phyloP scores from a whole-genome alignment of 2,888 invertebrate species.

The Rhagonycha lutea region DNA sequence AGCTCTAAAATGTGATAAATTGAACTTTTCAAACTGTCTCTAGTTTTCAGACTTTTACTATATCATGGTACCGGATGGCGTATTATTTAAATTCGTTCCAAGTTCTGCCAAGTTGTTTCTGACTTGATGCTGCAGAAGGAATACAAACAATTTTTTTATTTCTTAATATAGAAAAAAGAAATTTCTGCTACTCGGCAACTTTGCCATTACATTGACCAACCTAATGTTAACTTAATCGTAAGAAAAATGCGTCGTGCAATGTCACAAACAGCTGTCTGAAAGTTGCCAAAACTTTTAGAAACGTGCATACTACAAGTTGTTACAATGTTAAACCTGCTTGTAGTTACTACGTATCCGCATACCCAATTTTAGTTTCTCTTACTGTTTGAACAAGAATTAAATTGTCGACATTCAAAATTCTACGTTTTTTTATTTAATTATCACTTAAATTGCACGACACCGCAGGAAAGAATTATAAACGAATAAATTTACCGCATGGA shows the following conservation, averaged over 20 bases:
- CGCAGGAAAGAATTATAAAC: constrained; percentile 2
- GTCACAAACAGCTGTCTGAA: constrained; percentile 19
- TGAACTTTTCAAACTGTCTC: constrained; percentile 18
- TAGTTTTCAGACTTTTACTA: constrained; percentile 29
- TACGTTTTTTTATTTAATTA: not conserved
- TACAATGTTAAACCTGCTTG: constrained; percentile 8
- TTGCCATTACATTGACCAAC: constrained; percentile 14
- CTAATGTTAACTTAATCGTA: constrained; percentile 18
- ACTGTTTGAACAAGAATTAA: not conserved
- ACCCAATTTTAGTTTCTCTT: constrained; percentile 12
- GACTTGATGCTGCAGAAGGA: constrained; percentile 15
- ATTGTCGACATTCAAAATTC: not conserved
- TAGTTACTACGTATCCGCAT: constrained; percentile 12
- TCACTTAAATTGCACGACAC: not conserved
- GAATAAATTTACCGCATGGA: constrained; percentile 4
- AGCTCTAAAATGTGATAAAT: constrained; percentile 3
- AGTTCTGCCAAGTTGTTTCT: constrained; percentile 37
- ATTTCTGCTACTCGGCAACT: constrained; percentile 5
- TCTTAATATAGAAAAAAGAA: constrained; percentile 1
- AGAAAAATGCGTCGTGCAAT: constrained; percentile 21
- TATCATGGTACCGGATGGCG: constrained; percentile 42
- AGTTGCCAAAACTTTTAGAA: constrained; percentile 14
- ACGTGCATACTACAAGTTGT: constrained; percentile 14
- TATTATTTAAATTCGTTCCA: constrained; percentile 40
- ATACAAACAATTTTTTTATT: constrained; percentile 24